Evolutionary conservation across 1,140 invertebrate genomes (phyloP).

Genomic region (Aphidius ervi): DNA sequence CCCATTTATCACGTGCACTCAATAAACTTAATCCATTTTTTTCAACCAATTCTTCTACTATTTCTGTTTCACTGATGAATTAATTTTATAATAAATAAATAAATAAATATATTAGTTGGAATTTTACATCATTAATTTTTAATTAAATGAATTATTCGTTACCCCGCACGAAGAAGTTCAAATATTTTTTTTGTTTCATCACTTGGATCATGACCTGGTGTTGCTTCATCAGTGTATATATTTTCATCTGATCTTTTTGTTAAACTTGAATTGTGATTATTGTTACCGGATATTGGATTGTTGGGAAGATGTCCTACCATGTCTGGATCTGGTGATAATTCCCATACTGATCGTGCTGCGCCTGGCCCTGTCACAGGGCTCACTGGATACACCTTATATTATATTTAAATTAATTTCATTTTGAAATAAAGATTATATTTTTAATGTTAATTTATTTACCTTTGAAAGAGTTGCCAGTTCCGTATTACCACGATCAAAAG

Average conservation of each 20-base stretch:
- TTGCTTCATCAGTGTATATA: slow-evolving; percentile 45
- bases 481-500: slow-evolving; percentile 43
- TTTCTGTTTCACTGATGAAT: slow-evolving; percentile 61
- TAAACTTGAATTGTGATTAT: slow-evolving; percentile 43
- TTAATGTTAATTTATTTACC: slow-evolving; percentile 28
- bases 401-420: slow-evolving; percentile 7
- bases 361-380: slow-evolving; percentile 67
- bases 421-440: not conserved
- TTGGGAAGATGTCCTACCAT: slow-evolving; percentile 53
- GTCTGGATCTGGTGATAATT: slow-evolving; percentile 58
- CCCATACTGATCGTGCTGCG: slow-evolving; percentile 80
- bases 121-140: not conserved
- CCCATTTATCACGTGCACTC: slow-evolving; percentile 79
- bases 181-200: slow-evolving; percentile 47
- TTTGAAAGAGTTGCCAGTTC: slow-evolving; percentile 51
- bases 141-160: slow-evolving; percentile 7
- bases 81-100: slow-evolving; percentile 24
- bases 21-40: slow-evolving; percentile 67
- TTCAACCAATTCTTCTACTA: slow-evolving; percentile 73
- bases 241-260: slow-evolving; percentile 41
- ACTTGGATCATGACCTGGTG: slow-evolving; percentile 38
- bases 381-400: slow-evolving; percentile 45
- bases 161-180: slow-evolving; percentile 48
- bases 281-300: slow-evolving; percentile 64
- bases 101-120: not conserved